Conservation (phyloP, 2,797 vertebrate genomes). For the Malurus leucopterus region DNA sequence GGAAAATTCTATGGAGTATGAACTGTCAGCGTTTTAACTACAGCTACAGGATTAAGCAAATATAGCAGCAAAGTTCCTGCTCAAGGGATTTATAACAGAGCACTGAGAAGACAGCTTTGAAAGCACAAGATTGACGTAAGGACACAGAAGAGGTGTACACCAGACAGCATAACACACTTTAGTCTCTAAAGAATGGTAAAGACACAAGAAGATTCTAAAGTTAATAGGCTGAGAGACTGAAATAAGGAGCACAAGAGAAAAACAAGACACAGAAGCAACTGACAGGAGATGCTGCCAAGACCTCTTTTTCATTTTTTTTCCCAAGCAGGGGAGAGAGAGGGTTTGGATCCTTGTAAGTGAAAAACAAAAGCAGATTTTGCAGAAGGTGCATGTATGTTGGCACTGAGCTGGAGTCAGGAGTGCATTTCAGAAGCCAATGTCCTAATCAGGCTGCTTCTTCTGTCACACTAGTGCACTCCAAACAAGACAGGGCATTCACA, state of each 20-base stretch:
- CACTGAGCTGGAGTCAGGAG: background rate
- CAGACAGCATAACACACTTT: background rate
- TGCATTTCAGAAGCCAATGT: background rate
- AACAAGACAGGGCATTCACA: background rate
- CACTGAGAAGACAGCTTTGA: background rate
- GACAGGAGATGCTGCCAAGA: background rate
- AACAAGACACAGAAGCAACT: background rate
- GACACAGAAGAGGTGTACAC: background rate
- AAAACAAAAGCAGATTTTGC: background rate
- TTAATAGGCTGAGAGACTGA: background rate
- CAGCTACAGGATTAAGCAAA: background rate
- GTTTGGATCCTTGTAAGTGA: background rate
- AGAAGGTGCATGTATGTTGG: background rate
- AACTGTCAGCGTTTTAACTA: background rate
- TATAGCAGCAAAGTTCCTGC: background rate
- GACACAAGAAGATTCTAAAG: background rate
- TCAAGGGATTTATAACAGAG: background rate
- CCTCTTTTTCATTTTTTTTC: too few relatives aligned
- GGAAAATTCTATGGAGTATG: background rate
- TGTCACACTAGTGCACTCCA: background rate
- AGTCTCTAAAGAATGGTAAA: background rate
- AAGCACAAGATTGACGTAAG: conserved; percentile 2
- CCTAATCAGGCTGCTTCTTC: background rate
- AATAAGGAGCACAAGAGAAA: background rate
- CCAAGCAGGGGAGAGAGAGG: fast-evolving